Conservation (phyloP, 2,797 vertebrate species). For the Pteropus rufus region DNA sequence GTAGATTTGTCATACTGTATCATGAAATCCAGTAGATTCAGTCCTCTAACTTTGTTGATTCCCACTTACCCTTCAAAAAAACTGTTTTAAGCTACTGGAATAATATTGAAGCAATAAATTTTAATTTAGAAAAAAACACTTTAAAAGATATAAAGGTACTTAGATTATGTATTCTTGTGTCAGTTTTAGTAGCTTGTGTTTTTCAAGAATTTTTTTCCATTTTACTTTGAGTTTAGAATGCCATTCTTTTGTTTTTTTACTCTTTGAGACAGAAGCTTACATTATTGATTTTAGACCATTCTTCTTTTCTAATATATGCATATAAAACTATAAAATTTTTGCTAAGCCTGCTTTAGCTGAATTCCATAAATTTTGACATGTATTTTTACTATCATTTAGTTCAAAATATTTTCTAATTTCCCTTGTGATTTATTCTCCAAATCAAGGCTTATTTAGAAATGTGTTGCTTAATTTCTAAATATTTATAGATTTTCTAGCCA, state of each 20-base stretch:
- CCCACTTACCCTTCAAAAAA: neutral
- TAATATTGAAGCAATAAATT: neutral
- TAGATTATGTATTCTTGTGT: neutral
- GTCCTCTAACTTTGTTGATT: neutral
- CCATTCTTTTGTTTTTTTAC: neutral
- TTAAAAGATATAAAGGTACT: neutral
- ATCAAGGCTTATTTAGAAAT: neutral
- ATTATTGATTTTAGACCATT: neutral
- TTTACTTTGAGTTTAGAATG: neutral
- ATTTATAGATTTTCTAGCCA: neutral
- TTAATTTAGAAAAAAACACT: neutral
- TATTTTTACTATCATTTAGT: constrained; percentile 10
- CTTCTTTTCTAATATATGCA: neutral
- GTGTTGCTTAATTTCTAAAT: neutral
- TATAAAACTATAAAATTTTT: neutral
- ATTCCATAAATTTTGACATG: neutral
- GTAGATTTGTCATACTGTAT: neutral
- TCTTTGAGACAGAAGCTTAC: neutral
- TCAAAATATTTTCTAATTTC: constrained; percentile 21
- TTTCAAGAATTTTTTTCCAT: neutral
- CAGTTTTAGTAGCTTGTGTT: neutral
- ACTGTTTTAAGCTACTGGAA: neutral
- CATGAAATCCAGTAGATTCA: neutral
- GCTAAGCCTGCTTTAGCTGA: neutral
- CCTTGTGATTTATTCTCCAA: neutral